Evolutionary conservation across 1,140 invertebrate species (phyloP), one percentile per base, ranked within the genome.

Genomic region (Drosophila takahashii): DNA sequence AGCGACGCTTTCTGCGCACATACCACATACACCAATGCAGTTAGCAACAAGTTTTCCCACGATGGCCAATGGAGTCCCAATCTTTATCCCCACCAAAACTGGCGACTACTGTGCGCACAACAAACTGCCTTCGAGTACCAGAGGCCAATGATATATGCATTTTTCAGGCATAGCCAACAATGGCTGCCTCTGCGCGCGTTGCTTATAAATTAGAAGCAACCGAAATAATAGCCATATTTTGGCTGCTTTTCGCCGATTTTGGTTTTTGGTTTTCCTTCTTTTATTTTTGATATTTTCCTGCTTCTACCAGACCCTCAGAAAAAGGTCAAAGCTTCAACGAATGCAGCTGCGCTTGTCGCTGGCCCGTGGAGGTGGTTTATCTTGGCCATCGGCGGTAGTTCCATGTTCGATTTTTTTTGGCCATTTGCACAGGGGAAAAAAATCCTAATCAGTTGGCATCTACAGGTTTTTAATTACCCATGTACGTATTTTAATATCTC

Each of bases 141-240:
- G 56, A 77, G 76, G 83, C 84, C 83, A 87, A 89, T 89, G 83
- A 87, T 87, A 87, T 87, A 87, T 87, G 83, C 84, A 87, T 87
- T 87, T 87, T 87, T 87, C 76, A 79, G 32, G 39, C 69, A 44
- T 56, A 47, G 48, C 67, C 57, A 59, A 44, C 41, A 70, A 57
- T 57, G 67, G 64, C 51, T 47, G 66, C 60, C 67, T 70, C 48
- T 66, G 79, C 67, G 75, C 70, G 65, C 69, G 53, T 76, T 54
- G 83, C 84, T 87, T 89, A 89, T 87, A 87, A 87, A 87, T 87
- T 87, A 80, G 79, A 87, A 89, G 79, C 69, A 89, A 47, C 76
- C 84, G 77, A 89, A 87, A 87, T 84, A 89, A 87, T 89, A 89
- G 84, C 84, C 79, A 89, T 89, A 84, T 89, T 87, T 87, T 54